Percentiles rank a stretch among this genome's conserved stretches.
Conservation (phyloP, 2,113 vertebrate species). For the Euleptes europaea region DNA sequence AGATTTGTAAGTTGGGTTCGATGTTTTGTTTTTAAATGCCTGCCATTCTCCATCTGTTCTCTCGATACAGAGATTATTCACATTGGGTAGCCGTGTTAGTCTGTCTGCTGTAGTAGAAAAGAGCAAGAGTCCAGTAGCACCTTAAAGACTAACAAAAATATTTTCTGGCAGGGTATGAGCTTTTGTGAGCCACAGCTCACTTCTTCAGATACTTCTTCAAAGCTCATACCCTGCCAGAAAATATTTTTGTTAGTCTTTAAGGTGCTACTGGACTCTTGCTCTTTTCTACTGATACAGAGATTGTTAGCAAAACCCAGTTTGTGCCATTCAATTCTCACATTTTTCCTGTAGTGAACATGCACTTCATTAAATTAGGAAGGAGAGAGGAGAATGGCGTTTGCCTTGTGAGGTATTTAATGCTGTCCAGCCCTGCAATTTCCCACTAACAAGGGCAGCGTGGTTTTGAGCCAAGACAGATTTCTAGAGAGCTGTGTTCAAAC, state of each 20-base stretch:
- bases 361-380: constrained; percentile 54
- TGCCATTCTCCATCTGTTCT: constrained; percentile 67
- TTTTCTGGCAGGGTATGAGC: no score
- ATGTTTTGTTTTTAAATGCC: constrained; percentile 55
- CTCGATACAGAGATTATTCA: constrained; percentile 43
- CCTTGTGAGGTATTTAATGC: constrained; percentile 35
- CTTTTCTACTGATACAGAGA: constrained; percentile 34
- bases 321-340: constrained; percentile 49
- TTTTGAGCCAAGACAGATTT: constrained; percentile 43
- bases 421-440: constrained; percentile 54
- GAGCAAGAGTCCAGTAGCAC: no score
- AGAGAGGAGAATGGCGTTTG: constrained; percentile 24
- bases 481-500: constrained; percentile 54
- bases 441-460: constrained; percentile 23
- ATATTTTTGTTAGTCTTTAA: no score
- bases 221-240: no score
- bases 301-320: constrained; percentile 52
- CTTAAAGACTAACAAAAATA: no score
- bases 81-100: no score
- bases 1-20: constrained; percentile 59
- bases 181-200: no score
- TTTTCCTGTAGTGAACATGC: constrained; percentile 58
- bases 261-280: no score
- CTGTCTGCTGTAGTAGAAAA: no score
- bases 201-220: no score